Percentiles rank a stretch among this genome's conserved stretches.
Evolutionary conservation across 2,888 invertebrate species (phyloP).

Genomic region (Archips xylosteana): DNA sequence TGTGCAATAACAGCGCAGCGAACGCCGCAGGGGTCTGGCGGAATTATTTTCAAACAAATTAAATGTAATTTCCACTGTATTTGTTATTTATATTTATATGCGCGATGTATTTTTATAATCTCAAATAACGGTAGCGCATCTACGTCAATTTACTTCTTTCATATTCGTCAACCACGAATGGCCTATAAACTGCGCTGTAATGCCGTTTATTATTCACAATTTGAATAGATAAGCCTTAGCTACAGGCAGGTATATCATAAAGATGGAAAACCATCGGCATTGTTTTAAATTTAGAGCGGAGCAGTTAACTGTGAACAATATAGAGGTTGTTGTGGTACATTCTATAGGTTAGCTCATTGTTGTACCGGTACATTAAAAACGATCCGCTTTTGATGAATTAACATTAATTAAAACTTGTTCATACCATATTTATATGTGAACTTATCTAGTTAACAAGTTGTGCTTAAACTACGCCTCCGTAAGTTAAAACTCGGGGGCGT

Average conservation of each 20-base stretch:
- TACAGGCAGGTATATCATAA: constrained; percentile 48
- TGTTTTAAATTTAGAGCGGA: constrained; percentile 64
- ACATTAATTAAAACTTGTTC: constrained; percentile 27
- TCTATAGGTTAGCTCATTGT: constrained; percentile 28
- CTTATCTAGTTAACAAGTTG: constrained; percentile 16
- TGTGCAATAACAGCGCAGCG: too few relatives aligned
- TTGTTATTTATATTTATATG: too few relatives aligned
- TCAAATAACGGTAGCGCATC: constrained; percentile 1
- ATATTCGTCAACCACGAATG: constrained; percentile 31
- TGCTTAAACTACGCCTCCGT: constrained; percentile 14
- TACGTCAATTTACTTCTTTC: constrained; percentile 20
- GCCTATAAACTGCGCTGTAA: constrained; percentile 32
- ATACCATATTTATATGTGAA: constrained; percentile 26
- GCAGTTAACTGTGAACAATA: constrained; percentile 55
- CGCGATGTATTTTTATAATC: neutral
- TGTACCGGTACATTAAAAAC: constrained; percentile 4
- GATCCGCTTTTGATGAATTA: constrained; percentile 2
- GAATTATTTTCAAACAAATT: too few relatives aligned
- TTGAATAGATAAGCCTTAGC: constrained; percentile 21
- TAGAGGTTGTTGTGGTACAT: constrained; percentile 27
- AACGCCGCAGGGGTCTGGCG: too few relatives aligned
- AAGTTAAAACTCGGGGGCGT: constrained; percentile 9
- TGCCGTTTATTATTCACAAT: constrained; percentile 32
- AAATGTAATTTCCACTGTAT: too few relatives aligned
- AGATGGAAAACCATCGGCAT: constrained; percentile 52